These are phyloP conservation scores for Uropetala carovei DNA, from an alignment of 2,888 invertebrate genomes.

Conservation along the genomic window DNA sequence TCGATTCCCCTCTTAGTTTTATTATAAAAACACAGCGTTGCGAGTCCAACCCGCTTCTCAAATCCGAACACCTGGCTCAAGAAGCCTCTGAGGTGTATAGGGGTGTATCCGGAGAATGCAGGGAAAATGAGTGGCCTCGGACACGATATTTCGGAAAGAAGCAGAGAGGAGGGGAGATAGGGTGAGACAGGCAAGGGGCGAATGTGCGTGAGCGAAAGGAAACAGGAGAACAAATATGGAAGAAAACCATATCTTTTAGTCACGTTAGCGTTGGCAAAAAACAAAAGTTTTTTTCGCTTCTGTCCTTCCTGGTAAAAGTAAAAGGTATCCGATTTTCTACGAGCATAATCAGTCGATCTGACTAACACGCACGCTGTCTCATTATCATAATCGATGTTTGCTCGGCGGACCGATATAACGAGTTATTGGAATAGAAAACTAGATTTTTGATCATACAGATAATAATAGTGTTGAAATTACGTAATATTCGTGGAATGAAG, in stretches of 20 bases:
- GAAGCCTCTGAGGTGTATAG: conserved; percentile 49
- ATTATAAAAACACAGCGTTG: background rate
- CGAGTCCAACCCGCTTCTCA: background rate
- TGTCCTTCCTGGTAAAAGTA: background rate
- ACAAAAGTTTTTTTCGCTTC: background rate
- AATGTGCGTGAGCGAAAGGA: background rate
- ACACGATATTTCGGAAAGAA: conserved; percentile 21
- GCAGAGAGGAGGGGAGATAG: background rate
- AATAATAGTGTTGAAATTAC: too few relatives aligned
- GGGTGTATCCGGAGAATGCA: background rate
- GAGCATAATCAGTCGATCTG: background rate
- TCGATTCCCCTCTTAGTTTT: background rate
- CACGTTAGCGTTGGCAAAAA: conserved; percentile 2
- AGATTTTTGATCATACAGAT: too few relatives aligned
- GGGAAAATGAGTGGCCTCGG: conserved; percentile 43
- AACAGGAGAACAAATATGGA: background rate
- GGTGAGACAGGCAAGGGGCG: background rate
- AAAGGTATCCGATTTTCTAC: conserved; percentile 9
- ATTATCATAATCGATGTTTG: background rate
- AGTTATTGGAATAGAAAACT: too few relatives aligned
- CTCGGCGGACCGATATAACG: too few relatives aligned
- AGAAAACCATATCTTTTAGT: conserved; percentile 47
- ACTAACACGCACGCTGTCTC: background rate
- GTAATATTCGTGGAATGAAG: too few relatives aligned
- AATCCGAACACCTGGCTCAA: conserved; percentile 57